Base-by-base conservation (phyloP, 2,113 vertebrate genomes). In the Parotia lawesii region DNA sequence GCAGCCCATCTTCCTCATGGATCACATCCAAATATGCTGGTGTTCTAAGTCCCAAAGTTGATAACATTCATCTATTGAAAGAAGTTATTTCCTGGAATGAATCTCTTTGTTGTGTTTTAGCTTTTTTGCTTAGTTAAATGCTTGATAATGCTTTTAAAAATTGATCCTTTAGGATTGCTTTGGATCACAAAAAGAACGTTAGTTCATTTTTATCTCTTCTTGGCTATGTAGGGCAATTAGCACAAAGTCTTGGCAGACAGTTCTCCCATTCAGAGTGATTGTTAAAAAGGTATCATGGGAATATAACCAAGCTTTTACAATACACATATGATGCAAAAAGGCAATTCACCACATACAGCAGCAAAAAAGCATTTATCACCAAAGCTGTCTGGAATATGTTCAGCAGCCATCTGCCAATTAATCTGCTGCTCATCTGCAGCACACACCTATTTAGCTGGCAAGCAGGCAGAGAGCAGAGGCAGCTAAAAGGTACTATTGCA, bases 131-230 rank as follows among this genome's bases (percentile, higher is more conserved):
- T 86, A 87, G 85, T 91, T 88, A 89, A 70, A 87, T 90, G 47
- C 23, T 53, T 89, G 75, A 89, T 93, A 94, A 93, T 18, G 23
- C 33, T 90, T 83, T 95, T 85, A 87, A 91, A 96, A 95, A 93
- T 37, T 92, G 88, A 87, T 92, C 58, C 18, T 95, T 96, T 69
- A 92, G 16, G 70, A 79, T 88, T 82, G 54, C 50, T 95, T 81
- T 72, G 53, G 57, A 85, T 93, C 47, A 85, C 90, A 65, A 80
- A 93, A 87, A 87, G 61, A 87, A 82, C 20, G 47, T 94, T 66
- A 75, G n/a, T 56, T 94, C 35, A 74, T 79, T 64, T 96, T 83
- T 77, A n/a, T 88, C 70, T 93, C 28, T 69, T 93, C 50, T 82
- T 84, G 44, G 40, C 83, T 92, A 42, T 75, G 22, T 54, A 77